A percentile compares a stretch with the other conserved stretches of the same genome.
Conservation (phyloP, 2,113 vertebrate genomes). For the Psophia crepitans region DNA sequence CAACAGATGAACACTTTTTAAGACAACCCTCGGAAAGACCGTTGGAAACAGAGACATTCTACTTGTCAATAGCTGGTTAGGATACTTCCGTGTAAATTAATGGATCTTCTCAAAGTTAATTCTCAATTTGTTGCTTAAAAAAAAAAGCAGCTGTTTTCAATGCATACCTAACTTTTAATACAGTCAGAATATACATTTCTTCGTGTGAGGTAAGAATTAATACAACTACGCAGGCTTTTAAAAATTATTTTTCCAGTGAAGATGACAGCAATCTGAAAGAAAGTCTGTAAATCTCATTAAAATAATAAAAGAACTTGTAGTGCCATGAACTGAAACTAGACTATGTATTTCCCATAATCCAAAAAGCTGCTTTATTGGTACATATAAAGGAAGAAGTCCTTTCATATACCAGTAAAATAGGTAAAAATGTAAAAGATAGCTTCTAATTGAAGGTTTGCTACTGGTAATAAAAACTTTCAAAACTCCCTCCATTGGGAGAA, state of each 20-base stretch:
- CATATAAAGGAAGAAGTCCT: background rate
- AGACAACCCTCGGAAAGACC: background rate
- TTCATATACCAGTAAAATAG: background rate
- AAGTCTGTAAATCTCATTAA: background rate
- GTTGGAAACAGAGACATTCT: background rate
- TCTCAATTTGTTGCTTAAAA: background rate
- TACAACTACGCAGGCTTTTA: background rate
- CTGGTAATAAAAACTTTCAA: background rate
- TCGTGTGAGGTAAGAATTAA: background rate
- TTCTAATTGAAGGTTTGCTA: background rate
- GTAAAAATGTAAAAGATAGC: background rate
- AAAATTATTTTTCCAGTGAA: background rate
- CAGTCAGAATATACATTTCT: background rate
- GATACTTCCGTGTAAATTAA: background rate
- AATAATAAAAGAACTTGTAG: background rate
- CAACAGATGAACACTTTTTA: background rate
- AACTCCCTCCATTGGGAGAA: background rate
- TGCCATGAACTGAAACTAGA: background rate
- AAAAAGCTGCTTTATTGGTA: background rate
- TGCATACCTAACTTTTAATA: background rate
- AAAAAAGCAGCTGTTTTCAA: background rate
- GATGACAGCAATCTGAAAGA: background rate
- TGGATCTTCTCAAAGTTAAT: background rate
- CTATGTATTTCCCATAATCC: background rate
- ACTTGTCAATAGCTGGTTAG: background rate